phyloP scores from a whole-genome alignment of 2,113 vertebrate species.

The Sinosuthora webbiana region DNA sequence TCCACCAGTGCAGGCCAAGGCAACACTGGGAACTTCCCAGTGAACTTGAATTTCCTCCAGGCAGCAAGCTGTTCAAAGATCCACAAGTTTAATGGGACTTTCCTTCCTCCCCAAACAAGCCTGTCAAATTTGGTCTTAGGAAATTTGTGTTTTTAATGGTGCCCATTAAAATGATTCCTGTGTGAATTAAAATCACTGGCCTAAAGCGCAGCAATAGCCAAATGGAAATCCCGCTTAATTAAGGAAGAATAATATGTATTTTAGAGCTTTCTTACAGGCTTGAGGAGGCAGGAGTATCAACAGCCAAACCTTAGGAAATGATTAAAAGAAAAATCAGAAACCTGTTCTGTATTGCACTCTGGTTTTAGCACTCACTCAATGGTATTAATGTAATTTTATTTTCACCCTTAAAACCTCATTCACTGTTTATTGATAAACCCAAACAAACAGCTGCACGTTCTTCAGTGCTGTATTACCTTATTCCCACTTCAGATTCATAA shows the following conservation, averaged over 20 bases:
- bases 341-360: background rate
- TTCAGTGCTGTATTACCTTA: background rate
- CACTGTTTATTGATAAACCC: background rate
- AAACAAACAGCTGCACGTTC: background rate
- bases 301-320: background rate
- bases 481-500: background rate
- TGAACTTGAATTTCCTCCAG: background rate
- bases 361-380: background rate
- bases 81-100: background rate
- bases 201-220: background rate
- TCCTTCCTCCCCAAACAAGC: background rate
- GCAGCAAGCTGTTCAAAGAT: background rate
- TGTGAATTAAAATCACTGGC: background rate
- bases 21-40: background rate
- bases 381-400: background rate
- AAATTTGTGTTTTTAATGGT: background rate
- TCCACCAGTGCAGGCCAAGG: background rate
- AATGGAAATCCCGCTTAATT: background rate
- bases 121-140: fast-evolving
- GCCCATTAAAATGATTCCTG: background rate
- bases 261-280: background rate
- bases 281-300: background rate
- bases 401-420: background rate
- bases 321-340: background rate
- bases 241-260: background rate